A percentile compares a stretch with the other conserved stretches of the same genome.
phyloP scores from a whole-genome alignment of 2,797 vertebrate genomes.

The Myoxocephalus aenaeus region DNA sequence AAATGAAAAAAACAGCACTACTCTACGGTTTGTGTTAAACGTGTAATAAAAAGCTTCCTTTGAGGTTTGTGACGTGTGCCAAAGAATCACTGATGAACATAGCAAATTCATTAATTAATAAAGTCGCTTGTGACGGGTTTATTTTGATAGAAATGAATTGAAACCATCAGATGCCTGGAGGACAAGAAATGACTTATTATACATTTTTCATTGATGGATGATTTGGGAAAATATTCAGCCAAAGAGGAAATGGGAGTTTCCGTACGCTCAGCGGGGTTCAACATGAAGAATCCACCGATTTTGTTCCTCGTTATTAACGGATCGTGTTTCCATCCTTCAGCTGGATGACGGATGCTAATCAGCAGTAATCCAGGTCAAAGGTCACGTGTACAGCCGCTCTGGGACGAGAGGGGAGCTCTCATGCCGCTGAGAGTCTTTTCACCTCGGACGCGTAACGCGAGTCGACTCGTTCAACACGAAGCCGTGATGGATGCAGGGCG shows the following conservation, averaged over 20 bases:
- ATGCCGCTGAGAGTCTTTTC: slow-evolving; percentile 39
- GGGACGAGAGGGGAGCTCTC: slow-evolving; percentile 17
- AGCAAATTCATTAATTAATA: neutral
- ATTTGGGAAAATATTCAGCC: neutral
- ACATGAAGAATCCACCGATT: neutral
- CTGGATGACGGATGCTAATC: slow-evolving; percentile 25
- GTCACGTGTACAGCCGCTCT: slow-evolving; percentile 42
- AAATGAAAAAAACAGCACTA: too few relatives aligned
- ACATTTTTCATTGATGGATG: neutral
- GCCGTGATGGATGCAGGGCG: neutral
- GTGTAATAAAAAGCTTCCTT: neutral
- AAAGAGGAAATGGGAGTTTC: neutral
- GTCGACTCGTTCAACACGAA: slow-evolving; percentile 17
- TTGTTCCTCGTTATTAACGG: neutral
- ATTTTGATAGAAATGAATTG: neutral
- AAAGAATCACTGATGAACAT: neutral
- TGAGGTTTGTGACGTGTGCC: neutral
- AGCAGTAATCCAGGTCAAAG: slow-evolving; percentile 43
- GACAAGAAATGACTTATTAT: neutral
- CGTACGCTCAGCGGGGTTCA: neutral
- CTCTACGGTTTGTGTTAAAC: neutral
- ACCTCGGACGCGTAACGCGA: slow-evolving; percentile 39
- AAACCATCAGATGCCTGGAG: neutral
- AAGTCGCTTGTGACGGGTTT: too few relatives aligned
- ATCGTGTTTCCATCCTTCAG: neutral